These are phyloP conservation scores for Rhagoletis pomonella DNA, from an alignment of 1,140 invertebrate species.

Conservation along the genomic window DNA sequence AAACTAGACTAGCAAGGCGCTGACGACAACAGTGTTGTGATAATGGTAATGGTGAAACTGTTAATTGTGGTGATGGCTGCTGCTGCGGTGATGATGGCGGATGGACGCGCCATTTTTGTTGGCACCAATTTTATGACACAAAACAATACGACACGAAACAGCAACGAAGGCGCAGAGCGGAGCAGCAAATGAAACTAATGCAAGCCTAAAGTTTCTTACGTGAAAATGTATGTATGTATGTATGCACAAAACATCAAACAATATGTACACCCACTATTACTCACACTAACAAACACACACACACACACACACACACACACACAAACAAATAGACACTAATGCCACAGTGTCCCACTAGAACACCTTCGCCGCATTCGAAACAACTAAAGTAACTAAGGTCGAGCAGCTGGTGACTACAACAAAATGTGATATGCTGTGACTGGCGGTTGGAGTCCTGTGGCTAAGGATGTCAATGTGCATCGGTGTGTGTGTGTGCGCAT, in stretches of 20 bases:
- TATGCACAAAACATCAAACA: background rate
- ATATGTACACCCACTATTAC: background rate
- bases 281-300: background rate
- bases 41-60: constrained; percentile 6
- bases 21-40: constrained; percentile 15
- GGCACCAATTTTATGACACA: constrained; percentile 43
- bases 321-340: too few relatives aligned
- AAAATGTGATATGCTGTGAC: constrained; percentile 1
- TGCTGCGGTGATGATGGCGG: background rate
- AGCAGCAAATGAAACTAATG: background rate
- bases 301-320: background rate
- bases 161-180: background rate
- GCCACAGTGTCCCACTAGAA: too few relatives aligned
- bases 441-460: background rate
- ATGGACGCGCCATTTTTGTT: constrained; percentile 33
- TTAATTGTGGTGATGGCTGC: background rate
- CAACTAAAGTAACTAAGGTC: background rate
- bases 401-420: constrained; percentile 40
- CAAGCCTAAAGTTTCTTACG: background rate
- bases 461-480: background rate
- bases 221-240: too few relatives aligned
- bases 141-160: background rate
- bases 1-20: background rate
- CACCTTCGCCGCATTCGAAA: background rate
- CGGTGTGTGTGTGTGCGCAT: background rate